Evolutionary conservation across 2,888 invertebrate genomes (phyloP), one percentile per base, ranked within the genome.

Genomic region (Acleris laterana): DNA sequence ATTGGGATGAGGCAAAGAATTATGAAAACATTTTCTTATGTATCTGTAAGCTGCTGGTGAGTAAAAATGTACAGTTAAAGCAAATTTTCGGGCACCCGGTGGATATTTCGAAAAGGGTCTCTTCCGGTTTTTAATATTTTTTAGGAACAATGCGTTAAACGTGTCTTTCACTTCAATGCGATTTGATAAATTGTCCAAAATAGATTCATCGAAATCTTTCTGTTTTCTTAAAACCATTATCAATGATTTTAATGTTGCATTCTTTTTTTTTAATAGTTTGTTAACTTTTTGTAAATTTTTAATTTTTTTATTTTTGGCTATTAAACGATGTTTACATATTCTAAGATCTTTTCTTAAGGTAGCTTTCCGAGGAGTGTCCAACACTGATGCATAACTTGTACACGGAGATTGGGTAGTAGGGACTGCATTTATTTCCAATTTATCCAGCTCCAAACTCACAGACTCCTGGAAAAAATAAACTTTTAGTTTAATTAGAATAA

Each of bases 71-170:
- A 70, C 55, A n/a, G 62, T 69, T 5, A 69, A 19, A 11, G 63
- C 65, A 64, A 71, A 71, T 68, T 70, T 71, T 50, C 68, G 57
- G 7, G 42, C 58, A 48, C 58, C 70, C 9, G 63, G 58, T 17
- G 70, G 61, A 63, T 68, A 68, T 66, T 70, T 69, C 13, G 59
- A 16, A 49, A 69, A 65, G 9, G 68, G 64, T 51, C 49, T 56
- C 44, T 62, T 64, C 57, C 32, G 42, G 11, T 68, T 55, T 46
- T 51, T 53, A 28, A 48, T 28, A 48, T 53, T 62, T 46, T 65
- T 65, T 9, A 60, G 19, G 51, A 53, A 64, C 6, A 64, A 13
- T 9, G 58, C 58, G 25, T 57, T 63, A 32, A 58, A 60, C 48
- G 52, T 38, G 38, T 65, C 65, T 16, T 51, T 42, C 17, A 48